Percentiles rank a stretch among this genome's conserved stretches.
These are phyloP conservation scores for Stylophora pistillata DNA, from an alignment of 64 coral and sea anemone genomes.

Conservation along the genomic window DNA sequence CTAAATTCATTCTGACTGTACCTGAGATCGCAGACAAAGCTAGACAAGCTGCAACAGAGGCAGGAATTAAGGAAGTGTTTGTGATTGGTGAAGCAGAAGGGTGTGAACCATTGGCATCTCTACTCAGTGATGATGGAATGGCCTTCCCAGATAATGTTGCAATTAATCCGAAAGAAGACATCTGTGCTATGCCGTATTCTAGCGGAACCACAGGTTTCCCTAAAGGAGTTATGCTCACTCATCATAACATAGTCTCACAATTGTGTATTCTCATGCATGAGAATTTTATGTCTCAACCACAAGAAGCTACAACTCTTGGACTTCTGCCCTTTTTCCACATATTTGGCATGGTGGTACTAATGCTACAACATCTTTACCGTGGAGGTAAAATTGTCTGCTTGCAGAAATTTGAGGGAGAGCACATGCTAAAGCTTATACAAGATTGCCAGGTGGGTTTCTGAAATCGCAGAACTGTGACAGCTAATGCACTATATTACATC, in stretches of 20 bases:
- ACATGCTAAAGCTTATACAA: conserved; percentile 60
- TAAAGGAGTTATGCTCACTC: conserved; percentile 83
- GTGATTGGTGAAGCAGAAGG: conserved; percentile 62
- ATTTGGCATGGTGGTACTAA: conserved; percentile 64
- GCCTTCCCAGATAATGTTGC: conserved; percentile 53
- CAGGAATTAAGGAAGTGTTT: conserved; percentile 29
- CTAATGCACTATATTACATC: no score
- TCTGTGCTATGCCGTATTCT: conserved; percentile 74
- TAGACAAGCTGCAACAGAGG: conserved; percentile 40
- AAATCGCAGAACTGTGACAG: no score
- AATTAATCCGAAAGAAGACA: conserved; percentile 66
- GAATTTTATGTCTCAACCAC: conserved; percentile 6
- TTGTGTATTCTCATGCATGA: conserved; percentile 14
- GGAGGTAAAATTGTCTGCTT: conserved; percentile 74
- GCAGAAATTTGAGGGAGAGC: conserved; percentile 64
- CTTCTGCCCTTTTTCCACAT: conserved; percentile 73
- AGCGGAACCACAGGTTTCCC: conserved; percentile 87
- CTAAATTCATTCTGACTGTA: conserved; percentile 55
- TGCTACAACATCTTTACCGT: conserved; percentile 36
- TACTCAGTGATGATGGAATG: conserved; percentile 46
- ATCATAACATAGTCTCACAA: conserved; percentile 39
- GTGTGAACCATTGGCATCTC: background rate
- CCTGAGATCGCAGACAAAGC: conserved; percentile 39
- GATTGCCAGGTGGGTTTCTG: conserved; percentile 57
- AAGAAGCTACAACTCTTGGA: background rate